These are phyloP conservation scores for Cerastis rubricosa DNA, from an alignment of 2,888 invertebrate species.

Conservation along the genomic window DNA sequence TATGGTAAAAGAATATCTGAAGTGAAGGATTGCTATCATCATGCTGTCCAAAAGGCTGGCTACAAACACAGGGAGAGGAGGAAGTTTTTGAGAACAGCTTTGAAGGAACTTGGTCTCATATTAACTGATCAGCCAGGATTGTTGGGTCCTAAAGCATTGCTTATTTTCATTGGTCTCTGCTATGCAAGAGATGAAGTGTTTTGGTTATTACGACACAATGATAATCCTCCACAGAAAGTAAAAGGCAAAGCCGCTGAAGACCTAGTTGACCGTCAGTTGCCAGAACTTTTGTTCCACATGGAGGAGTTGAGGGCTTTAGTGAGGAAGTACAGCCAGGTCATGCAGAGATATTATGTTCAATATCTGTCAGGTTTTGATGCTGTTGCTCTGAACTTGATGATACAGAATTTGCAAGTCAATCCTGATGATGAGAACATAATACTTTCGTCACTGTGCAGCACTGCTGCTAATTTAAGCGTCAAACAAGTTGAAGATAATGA, in stretches of 20 bases:
- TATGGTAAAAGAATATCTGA: conserved; percentile 98
- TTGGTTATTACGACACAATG: conserved; percentile 99
- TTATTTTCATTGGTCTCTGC: conserved; percentile 98
- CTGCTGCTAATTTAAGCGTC: conserved; percentile 95
- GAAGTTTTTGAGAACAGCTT: conserved; percentile 98
- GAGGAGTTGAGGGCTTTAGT: conserved; percentile 98
- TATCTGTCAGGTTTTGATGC: conserved; percentile 99
- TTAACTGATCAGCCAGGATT: conserved; percentile 99
- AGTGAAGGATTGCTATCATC: conserved; percentile 98
- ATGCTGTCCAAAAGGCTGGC: conserved; percentile 97
- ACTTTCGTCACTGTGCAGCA: conserved; percentile 97
- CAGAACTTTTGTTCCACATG: conserved; percentile 99
- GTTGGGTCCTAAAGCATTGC: conserved; percentile 98
- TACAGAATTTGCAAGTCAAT: conserved; percentile 95
- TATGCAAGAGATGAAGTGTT: conserved; percentile 99
- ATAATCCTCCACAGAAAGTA: conserved; percentile 97
- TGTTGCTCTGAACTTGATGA: conserved; percentile 96
- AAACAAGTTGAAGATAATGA: conserved; percentile 99
- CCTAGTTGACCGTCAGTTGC: conserved; percentile 98
- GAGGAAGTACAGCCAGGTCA: conserved; percentile 98
- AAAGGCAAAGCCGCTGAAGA: conserved; percentile 98
- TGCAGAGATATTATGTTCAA: conserved; percentile 99
- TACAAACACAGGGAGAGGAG: conserved; percentile 98
- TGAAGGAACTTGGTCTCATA: conserved; percentile 98
- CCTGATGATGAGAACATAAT: conserved; percentile 99